These are phyloP conservation scores for Pseudachorutes palmiensis DNA, from an alignment of 1,140 invertebrate genomes.

Conservation along the genomic window DNA sequence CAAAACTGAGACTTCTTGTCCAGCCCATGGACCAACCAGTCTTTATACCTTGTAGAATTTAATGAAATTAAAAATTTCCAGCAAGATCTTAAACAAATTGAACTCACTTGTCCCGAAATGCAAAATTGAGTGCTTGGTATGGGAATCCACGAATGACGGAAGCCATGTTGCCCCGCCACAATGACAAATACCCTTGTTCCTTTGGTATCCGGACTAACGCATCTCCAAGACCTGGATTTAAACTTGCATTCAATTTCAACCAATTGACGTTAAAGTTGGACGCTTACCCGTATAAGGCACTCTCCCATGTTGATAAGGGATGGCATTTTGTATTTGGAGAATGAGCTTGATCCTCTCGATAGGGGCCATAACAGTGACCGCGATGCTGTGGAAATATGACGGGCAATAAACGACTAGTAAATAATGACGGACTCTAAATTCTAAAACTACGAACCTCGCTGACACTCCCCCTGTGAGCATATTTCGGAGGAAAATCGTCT, in stretches of 20 bases:
- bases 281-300: constrained; percentile 69
- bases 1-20: not conserved
- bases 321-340: constrained; percentile 77
- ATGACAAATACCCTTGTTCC: constrained; percentile 27
- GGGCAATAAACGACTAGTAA: too few species aligned
- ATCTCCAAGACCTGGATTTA: constrained; percentile 12
- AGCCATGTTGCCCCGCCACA: constrained; percentile 34
- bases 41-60: constrained; percentile 12
- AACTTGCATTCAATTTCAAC: constrained; percentile 13
- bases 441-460: constrained; percentile 70
- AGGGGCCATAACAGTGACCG: constrained; percentile 80
- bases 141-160: constrained; percentile 27
- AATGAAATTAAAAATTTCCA: not conserved
- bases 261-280: not conserved
- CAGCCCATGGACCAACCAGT: not conserved
- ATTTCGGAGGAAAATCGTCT: constrained; percentile 15
- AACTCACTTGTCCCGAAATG: constrained; percentile 31
- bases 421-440: too few species aligned
- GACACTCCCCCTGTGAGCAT: constrained; percentile 17
- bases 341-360: constrained; percentile 90
- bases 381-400: constrained; percentile 73
- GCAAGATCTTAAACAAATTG: not conserved
- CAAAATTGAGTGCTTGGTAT: constrained; percentile 34
- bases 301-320: constrained; percentile 68
- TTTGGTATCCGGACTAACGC: constrained; percentile 17